Evolutionary conservation across 2,113 vertebrate genomes (phyloP).

Genomic region (Piaya cayana): DNA sequence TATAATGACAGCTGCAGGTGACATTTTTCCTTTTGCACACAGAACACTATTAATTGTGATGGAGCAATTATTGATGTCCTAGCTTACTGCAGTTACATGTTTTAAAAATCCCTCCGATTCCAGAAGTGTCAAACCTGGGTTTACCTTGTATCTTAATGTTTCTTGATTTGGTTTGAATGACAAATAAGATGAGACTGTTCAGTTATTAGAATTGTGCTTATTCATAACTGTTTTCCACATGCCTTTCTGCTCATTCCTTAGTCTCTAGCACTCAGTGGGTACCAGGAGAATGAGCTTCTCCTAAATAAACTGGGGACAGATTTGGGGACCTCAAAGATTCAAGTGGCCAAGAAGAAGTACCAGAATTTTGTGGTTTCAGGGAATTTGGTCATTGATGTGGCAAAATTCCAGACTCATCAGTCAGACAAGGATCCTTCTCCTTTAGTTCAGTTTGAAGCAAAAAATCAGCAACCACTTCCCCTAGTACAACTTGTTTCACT

Average conservation of each 20-base stretch:
- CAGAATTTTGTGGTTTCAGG: background rate
- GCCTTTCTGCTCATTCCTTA: background rate
- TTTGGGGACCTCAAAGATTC: background rate
- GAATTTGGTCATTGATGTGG: fast-evolving
- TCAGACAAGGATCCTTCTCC: background rate
- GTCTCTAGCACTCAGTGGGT: background rate
- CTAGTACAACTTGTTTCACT: background rate
- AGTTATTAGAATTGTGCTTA: background rate
- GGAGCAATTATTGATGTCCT: background rate
- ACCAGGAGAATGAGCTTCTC: background rate
- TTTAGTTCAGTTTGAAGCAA: background rate
- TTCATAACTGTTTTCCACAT: background rate
- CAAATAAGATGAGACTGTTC: background rate
- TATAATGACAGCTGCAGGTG: background rate
- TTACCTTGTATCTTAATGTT: background rate
- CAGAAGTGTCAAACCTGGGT: background rate
- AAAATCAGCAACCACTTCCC: background rate
- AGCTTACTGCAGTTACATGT: background rate
- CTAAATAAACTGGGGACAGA: background rate
- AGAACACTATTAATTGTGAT: background rate
- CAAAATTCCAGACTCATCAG: background rate
- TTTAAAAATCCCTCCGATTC: background rate
- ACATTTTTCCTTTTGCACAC: background rate
- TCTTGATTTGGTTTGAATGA: background rate
- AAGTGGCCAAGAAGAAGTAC: background rate